Percentiles rank a stretch among this genome's conserved stretches.
phyloP scores from a whole-genome alignment of 2,113 vertebrate species.

The Synodontis membranacea region DNA sequence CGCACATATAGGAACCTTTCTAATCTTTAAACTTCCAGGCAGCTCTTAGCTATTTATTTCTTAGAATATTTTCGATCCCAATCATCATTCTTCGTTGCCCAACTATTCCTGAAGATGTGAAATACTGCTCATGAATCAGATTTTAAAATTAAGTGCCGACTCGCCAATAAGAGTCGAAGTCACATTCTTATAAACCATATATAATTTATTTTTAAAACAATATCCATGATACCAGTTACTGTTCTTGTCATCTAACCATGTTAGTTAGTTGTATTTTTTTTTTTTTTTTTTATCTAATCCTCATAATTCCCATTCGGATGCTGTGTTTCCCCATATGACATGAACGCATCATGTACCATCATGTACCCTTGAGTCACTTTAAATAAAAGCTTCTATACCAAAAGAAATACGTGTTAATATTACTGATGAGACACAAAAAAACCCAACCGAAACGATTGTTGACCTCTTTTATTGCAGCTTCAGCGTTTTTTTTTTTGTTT shows the following conservation, averaged over 20 bases:
- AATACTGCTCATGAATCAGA: neutral
- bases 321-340: too few species aligned
- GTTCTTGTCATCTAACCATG: too few species aligned
- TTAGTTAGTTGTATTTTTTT: too few species aligned
- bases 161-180: neutral
- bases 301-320: neutral
- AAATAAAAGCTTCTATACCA: neutral
- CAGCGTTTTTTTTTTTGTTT: too few species aligned
- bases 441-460: neutral
- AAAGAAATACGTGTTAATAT: neutral
- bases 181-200: neutral
- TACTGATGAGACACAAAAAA: neutral
- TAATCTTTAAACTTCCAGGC: neutral
- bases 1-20: neutral
- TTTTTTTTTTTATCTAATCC: neutral
- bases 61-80: neutral
- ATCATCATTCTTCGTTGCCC: neutral
- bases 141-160: neutral
- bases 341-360: too few species aligned
- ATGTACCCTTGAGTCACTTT: neutral
- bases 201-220: neutral
- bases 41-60: neutral
- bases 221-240: neutral
- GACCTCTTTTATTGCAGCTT: constrained; percentile 27
- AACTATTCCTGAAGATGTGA: too few species aligned